These are phyloP conservation scores for Synergus laeviventris DNA, from an alignment of 2,888 invertebrate genomes.

Conservation along the genomic window DNA sequence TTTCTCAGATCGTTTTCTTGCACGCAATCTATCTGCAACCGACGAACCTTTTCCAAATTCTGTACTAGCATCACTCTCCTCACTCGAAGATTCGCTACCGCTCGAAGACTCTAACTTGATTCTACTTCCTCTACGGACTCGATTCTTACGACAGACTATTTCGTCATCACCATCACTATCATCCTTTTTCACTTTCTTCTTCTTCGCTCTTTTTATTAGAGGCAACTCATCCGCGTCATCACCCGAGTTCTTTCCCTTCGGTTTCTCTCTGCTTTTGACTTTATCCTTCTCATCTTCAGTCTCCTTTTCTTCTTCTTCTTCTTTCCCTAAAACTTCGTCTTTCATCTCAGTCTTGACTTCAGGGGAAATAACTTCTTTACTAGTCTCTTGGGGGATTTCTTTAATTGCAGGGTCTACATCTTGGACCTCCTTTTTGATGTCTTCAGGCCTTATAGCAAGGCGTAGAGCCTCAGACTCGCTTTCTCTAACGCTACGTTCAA, in stretches of 20 bases:
- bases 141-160: conserved; percentile 65
- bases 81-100: conserved; percentile 69
- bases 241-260: conserved; percentile 58
- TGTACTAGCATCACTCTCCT: conserved; percentile 65
- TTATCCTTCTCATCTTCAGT: conserved; percentile 55
- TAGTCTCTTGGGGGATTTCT: conserved; percentile 39
- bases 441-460: conserved; percentile 22
- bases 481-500: background rate
- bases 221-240: conserved; percentile 70
- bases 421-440: conserved; percentile 37
- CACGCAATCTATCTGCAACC: conserved; percentile 70
- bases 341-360: conserved; percentile 43
- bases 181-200: conserved; percentile 64
- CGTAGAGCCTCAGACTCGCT: background rate
- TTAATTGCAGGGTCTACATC: background rate
- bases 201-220: conserved; percentile 63
- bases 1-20: conserved; percentile 67
- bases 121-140: conserved; percentile 69
- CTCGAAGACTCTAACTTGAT: conserved; percentile 71
- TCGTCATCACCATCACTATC: conserved; percentile 67
- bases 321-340: conserved; percentile 51
- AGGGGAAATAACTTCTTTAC: background rate
- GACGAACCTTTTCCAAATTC: conserved; percentile 64
- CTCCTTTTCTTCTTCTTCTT: conserved; percentile 64
- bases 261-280: conserved; percentile 48